Conservation (phyloP, 2,113 vertebrate genomes). For the Cochlearius cochlearius region DNA sequence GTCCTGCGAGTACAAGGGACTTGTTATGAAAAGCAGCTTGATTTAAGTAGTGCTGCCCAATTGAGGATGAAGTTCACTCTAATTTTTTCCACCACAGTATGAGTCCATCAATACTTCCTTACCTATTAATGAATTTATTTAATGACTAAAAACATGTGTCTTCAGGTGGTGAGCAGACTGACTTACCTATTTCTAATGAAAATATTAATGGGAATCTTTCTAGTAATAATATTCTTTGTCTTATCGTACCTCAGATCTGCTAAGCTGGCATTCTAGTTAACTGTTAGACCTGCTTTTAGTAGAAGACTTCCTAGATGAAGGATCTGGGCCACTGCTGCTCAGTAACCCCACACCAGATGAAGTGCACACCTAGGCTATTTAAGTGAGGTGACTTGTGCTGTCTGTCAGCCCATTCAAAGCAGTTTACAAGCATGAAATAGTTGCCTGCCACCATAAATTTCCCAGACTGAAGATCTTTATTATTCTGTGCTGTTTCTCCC, state of each 20-base stretch:
- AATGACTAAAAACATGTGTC: background rate
- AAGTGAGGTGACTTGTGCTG: background rate
- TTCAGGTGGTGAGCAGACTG: background rate
- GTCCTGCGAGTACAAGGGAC: rapidly evolving
- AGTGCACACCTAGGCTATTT: background rate
- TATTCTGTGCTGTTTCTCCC: background rate
- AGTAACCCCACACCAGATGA: background rate
- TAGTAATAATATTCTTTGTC: background rate
- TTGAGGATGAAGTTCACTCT: background rate
- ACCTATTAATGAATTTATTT: background rate
- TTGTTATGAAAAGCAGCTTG: background rate
- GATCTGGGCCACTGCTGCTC: background rate
- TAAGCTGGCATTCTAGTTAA: background rate
- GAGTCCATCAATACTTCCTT: background rate
- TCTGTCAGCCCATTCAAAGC: background rate
- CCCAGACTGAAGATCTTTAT: background rate
- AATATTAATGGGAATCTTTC: background rate
- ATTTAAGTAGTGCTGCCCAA: background rate
- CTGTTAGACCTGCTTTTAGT: background rate
- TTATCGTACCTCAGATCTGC: background rate
- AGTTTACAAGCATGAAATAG: background rate
- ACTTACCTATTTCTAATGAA: background rate
- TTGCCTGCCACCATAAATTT: background rate
- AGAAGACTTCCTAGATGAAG: background rate
- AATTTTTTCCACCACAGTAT: background rate